Evolutionary conservation across 1,140 invertebrate genomes (phyloP), one percentile per base, ranked within the genome.

Genomic region (Centruroides sculpturatus): DNA sequence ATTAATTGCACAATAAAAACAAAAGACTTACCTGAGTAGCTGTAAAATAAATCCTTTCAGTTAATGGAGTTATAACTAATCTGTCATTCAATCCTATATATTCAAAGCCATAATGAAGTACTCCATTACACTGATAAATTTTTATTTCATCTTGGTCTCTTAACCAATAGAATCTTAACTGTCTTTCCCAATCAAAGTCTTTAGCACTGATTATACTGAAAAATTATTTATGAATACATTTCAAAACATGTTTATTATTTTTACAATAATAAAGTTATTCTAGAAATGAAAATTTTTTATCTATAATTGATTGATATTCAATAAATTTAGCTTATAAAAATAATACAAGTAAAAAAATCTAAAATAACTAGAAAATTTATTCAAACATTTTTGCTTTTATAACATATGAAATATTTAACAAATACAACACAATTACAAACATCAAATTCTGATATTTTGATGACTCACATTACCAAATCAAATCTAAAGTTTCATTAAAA

Each of bases 121-220:
- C 72, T 47, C 87, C 89, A 1, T 86, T 88, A 70, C 89, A 94
- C 69, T 94, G 91, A 54, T 83, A 76, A 7, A 92, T 82, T 70
- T 83, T 81, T 5, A 92, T 71, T 66, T 90, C 87, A 71, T 93
- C 89, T 41, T 83, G 76, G 64, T 83, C 79, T 69, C 85, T 87
- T 3, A 85, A 74, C 90, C 90, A 94, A 71, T 93, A 94, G 75
- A 92, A 94, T 64, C 89, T 71, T 59, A 95, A 77, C 73, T 94
- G 90, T 70, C 86, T 90, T 74, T 92, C 88, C 90, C 91, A 95
- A 64, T 89, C 83, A 69, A 94, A 95, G 73, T 93, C 89, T 59
- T 82, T 75, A 0, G 81, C 81, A 71, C 89, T 83, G 41, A 86
- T 82, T 41, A 93, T 83, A 72, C 86, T 90, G 70, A 41, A 69